Base-by-base conservation (phyloP, 2,888 invertebrate species). In the Meganola albula region DNA sequence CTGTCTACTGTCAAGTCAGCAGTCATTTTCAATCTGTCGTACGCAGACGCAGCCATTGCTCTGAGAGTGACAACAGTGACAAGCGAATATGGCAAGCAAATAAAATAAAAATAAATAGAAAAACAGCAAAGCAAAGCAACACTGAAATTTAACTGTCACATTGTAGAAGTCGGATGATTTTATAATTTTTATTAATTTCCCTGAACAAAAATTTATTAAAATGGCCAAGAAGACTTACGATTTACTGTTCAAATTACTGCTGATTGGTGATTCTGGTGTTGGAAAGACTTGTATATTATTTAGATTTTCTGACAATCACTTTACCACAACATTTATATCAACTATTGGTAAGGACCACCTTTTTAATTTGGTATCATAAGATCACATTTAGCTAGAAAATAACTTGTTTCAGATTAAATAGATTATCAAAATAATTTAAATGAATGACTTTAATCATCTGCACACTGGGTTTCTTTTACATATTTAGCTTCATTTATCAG, bases 151-250 rank as follows among this genome's bases (percentile, higher is more conserved):
- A 34, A 12, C 32, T 63, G 63, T 62, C 62, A 64, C 27, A 42
- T 53, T 55, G 53, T 52, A 37, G 33, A n/a, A 37, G 40, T 64
- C 48, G 61, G 49, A 59, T 59, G 62, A 63, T 63, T 64, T 52
- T 51, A 22, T 55, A 44, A 44, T 58, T 66, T 61, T 58, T 53
- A 39, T 27, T n/a, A n/a, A n/a, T 46, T 49, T 53, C 51, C 38
- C 1, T 46, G 42, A 47, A 40, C 34, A 34, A 50, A 52, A 58
- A 58, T 41, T 57, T 40, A 37, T 50, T 58, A 78, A 88, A 90
- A 96, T 96, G 96, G 96, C 96, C 74, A 97, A 96, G 89, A 95
- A 95, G 89, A 96, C 96, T 52, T 97, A 97, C 88, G 97, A 97
- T 88, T 90, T 96, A 70, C 87, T 97, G 64, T 97, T 97, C 80